A percentile compares a stretch with the other conserved stretches of the same genome.
Evolutionary conservation across 2,797 vertebrate genomes (phyloP).

Genomic region (Erpetoichthys calabaricus): DNA sequence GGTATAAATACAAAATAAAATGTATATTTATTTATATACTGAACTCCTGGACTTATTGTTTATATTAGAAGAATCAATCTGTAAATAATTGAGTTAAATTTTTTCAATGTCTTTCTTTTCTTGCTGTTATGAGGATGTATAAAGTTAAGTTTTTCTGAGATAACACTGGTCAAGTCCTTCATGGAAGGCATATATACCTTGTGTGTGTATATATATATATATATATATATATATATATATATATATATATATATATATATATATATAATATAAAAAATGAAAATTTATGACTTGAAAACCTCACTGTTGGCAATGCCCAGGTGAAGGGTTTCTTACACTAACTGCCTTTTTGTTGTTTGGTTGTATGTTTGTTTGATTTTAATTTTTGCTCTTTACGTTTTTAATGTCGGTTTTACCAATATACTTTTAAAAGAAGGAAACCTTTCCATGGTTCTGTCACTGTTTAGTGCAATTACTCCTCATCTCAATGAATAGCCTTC

Average conservation of each 20-base stretch:
- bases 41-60: conserved; percentile 53
- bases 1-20: conserved; percentile 46
- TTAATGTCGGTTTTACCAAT: no score
- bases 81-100: conserved; percentile 79
- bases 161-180: conserved; percentile 75
- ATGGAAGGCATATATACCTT: conserved; percentile 46
- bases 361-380: conserved; percentile 15
- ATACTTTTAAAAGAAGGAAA: no score
- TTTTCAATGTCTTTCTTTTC: conserved; percentile 31
- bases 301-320: conserved; percentile 63
- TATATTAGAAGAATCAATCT: conserved; percentile 58
- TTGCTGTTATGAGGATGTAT: conserved; percentile 58
- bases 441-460: no score
- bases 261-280: conserved; percentile 28
- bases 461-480: no score
- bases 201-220: conserved; percentile 32
- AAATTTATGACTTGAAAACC: conserved; percentile 49
- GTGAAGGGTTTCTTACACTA: conserved; percentile 42
- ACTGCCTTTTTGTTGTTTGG: conserved; percentile 36
- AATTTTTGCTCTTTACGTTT: conserved; percentile 16
- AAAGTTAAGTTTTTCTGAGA: conserved; percentile 66
- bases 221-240: no score
- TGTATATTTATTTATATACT: conserved; percentile 72
- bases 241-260: no score
- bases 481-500: no score